Evolutionary conservation across 2,888 invertebrate genomes (phyloP), one percentile per base, ranked within the genome.

Genomic region (Amphipyra tragopoginis): DNA sequence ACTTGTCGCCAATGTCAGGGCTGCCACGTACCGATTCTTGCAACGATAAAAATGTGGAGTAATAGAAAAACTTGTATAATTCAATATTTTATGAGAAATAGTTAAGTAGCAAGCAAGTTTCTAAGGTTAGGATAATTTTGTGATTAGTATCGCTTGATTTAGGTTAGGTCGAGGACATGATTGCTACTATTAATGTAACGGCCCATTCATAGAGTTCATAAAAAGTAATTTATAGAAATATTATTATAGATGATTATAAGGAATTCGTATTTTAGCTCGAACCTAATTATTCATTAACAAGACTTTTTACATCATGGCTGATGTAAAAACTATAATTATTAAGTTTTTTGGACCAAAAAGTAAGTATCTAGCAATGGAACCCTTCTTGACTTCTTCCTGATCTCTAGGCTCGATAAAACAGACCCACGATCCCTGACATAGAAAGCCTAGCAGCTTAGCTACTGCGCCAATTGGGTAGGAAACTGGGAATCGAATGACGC

Each of bases 1-100:
- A 75, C 78, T 70, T 76, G 67, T 75, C 67, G 56, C 58, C 47
- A 54, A 65, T 33, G 7, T 48, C 21, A 79, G 66, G 78, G 78
- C 21, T 78, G 70, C 40, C 59, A 66, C 39, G 7, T 21, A 56
- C 1, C 0, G 9, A 11, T 44, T 48, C 56, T 55, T 43, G 9
- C 33, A 34, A 15, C n/a, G 53, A 62, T 69, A 56, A 53, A 49
- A 51, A 40, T 45, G 0, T 33, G 0, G 3, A 10, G 9, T 15
- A 52, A 65, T 34, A 21, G 45, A 54, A 67, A 64, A 57, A 51
- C 13, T 67, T 71, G n/a, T 14, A 21, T 47, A 11, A 6, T 29
- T n/a, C 13, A 26, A 26, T 50, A 47, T 51, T n/a, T 65, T 66
- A 40, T 39, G 15, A 29, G 13, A 39, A 43, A 48, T 21, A n/a